Conservation (phyloP, 2,113 vertebrate genomes). For the Pedionomus torquatus region DNA sequence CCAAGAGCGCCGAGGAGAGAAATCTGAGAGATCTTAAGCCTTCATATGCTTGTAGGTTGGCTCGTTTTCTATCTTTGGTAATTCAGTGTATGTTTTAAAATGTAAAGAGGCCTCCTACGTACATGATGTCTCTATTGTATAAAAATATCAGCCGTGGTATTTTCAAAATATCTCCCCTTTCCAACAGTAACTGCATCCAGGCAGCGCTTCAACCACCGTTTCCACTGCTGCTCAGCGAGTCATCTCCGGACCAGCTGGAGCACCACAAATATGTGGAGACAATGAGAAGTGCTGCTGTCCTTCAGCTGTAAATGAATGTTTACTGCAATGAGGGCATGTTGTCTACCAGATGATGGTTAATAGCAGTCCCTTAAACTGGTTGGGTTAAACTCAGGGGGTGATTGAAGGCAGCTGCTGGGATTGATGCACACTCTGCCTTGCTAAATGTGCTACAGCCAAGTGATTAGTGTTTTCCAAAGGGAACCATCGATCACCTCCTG, state of each 20-base stretch:
- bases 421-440: background rate
- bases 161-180: slow-evolving; percentile 27
- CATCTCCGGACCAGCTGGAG: background rate
- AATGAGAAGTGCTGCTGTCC: background rate
- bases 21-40: background rate
- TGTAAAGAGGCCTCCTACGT: slow-evolving; percentile 52
- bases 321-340: background rate
- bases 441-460: background rate
- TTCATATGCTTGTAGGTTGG: slow-evolving; percentile 32
- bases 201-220: background rate
- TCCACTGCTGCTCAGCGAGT: background rate
- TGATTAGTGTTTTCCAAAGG: slow-evolving; percentile 29
- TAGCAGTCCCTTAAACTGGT: background rate
- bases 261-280: background rate
- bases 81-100: slow-evolving; percentile 50
- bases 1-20: rapidly evolving
- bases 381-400: background rate
- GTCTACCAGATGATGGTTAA: slow-evolving; percentile 10
- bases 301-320: background rate
- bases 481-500: slow-evolving; percentile 7
- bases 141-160: slow-evolving; percentile 51
- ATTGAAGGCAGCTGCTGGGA: slow-evolving; percentile 51
- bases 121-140: slow-evolving; percentile 62
- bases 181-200: background rate
- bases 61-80: slow-evolving; percentile 49